These are phyloP conservation scores for Conopomorpha cramerella DNA, from an alignment of 1,140 invertebrate genomes.

Conservation along the genomic window DNA sequence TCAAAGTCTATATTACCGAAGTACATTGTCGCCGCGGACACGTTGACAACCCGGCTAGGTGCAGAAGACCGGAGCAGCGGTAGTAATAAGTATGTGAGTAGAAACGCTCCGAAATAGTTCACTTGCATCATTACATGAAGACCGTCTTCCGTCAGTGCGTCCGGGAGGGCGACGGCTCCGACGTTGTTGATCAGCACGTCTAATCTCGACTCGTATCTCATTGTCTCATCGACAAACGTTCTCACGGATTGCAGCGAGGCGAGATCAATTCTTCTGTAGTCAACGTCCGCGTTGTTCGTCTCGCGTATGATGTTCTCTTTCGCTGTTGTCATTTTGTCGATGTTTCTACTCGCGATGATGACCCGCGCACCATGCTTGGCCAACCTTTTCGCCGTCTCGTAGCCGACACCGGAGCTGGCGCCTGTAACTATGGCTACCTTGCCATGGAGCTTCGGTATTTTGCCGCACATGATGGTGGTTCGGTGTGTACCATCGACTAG, in stretches of 20 bases:
- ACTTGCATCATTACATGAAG: slow-evolving; percentile 70
- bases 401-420: slow-evolving; percentile 83
- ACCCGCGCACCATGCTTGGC: slow-evolving; percentile 72
- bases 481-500: too few species aligned
- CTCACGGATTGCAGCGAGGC: slow-evolving; percentile 39
- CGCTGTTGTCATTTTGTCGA: slow-evolving; percentile 52
- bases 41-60: slow-evolving; percentile 70
- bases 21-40: slow-evolving; percentile 69
- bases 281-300: slow-evolving; percentile 26
- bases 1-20: slow-evolving; percentile 66
- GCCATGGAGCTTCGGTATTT: too few species aligned
- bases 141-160: slow-evolving; percentile 62
- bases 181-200: slow-evolving; percentile 78
- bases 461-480: too few species aligned
- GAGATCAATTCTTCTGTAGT: slow-evolving; percentile 28
- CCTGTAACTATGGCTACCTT: slow-evolving; percentile 84
- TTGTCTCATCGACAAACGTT: slow-evolving; percentile 23
- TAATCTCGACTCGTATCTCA: slow-evolving; percentile 57
- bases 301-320: slow-evolving; percentile 26
- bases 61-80: slow-evolving; percentile 61
- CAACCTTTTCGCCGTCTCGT: slow-evolving; percentile 72
- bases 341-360: slow-evolving; percentile 74
- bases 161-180: slow-evolving; percentile 61
- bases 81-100: slow-evolving; percentile 72
- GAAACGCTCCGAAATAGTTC: slow-evolving; percentile 73